Evolutionary conservation across 2,113 vertebrate species (phyloP).

Genomic region (Edolisoma coerulescens): DNA sequence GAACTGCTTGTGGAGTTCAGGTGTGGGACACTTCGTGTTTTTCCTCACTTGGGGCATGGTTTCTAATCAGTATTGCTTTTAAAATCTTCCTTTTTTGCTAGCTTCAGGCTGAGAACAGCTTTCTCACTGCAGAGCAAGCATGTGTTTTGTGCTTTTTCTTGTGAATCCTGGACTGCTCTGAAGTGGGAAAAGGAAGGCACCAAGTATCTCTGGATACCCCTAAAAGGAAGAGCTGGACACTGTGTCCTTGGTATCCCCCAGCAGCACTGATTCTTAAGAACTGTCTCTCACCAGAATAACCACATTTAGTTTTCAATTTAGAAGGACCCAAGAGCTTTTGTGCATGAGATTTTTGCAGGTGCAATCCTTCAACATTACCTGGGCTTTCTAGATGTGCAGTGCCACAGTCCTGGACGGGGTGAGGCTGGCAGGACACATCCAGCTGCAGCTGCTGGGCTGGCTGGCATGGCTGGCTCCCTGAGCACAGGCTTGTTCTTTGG

Average conservation of each 20-base stretch:
- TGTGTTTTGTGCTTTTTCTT: neutral
- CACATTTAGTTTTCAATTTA: neutral
- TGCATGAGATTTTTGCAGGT: fast-evolving
- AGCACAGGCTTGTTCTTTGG: fast-evolving
- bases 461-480: neutral
- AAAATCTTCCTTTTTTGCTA: neutral
- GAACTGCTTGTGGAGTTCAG: neutral
- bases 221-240: neutral
- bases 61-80: neutral
- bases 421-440: neutral
- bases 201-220: neutral
- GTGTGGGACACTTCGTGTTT: neutral
- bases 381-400: neutral
- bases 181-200: neutral
- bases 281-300: neutral
- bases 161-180: neutral
- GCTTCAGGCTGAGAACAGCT: neutral
- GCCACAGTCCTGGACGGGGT: neutral
- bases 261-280: neutral
- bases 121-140: neutral
- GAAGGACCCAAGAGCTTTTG: neutral
- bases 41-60: neutral
- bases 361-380: neutral
- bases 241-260: neutral
- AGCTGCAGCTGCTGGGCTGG: neutral